phyloP scores from a whole-genome alignment of 2,797 vertebrate species.

The Hypotaenidia philippensis region DNA sequence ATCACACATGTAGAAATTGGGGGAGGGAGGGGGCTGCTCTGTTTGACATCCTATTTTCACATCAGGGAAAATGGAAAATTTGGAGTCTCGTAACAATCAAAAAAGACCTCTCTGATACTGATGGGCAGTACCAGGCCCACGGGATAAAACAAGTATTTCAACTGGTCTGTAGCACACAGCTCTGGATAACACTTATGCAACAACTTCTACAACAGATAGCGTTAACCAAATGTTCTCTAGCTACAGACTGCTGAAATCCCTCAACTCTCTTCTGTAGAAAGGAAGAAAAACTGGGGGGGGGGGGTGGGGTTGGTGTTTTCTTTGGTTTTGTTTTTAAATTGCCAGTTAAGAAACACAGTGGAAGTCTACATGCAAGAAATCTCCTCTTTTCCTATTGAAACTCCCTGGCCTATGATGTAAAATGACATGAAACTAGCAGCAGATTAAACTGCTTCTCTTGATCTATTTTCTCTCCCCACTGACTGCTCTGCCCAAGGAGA shows the following conservation, averaged over 20 bases:
- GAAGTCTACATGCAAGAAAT: not conserved
- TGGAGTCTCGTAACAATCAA: not conserved
- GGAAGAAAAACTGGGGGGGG: not conserved
- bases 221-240: not conserved
- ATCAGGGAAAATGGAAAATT: not conserved
- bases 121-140: not conserved
- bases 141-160: not conserved
- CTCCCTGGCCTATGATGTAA: not conserved
- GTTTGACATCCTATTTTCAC: not conserved
- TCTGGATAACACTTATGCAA: not conserved
- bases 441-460: not conserved
- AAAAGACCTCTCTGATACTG: not conserved
- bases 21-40: not conserved
- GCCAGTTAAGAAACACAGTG: not conserved
- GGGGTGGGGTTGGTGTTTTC: no score
- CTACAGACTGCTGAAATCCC: not conserved
- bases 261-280: not conserved
- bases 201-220: not conserved
- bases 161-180: not conserved
- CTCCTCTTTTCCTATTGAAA: not conserved
- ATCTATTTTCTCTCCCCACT: not conserved
- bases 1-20: not conserved
- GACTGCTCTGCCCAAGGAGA: not conserved
- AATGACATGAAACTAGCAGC: not conserved
- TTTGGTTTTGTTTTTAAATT: not conserved